Conservation (phyloP, 2,888 invertebrate genomes). For the Zaprionus obscuricornis region DNA sequence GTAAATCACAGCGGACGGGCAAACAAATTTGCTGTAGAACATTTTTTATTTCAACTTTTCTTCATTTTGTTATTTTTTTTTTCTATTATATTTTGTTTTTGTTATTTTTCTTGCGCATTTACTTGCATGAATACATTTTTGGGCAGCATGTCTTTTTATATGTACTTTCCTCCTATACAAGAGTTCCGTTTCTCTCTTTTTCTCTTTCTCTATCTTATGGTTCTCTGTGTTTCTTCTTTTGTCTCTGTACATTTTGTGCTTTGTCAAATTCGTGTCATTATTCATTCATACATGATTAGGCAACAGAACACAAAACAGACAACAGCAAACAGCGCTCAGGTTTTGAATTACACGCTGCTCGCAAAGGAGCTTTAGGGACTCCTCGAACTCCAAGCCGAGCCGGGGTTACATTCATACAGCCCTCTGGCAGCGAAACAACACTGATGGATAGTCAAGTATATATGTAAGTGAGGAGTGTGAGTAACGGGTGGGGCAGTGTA, state of each 20-base stretch:
- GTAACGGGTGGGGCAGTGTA: neutral
- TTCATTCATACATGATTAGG: slow-evolving; percentile 80
- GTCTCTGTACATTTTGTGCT: slow-evolving; percentile 61
- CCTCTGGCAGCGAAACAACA: neutral
- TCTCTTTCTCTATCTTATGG: too few species aligned
- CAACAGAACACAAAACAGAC: slow-evolving; percentile 39
- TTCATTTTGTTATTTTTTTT: slow-evolving; percentile 5
- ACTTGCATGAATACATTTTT: slow-evolving; percentile 74
- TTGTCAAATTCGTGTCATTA: slow-evolving; percentile 79
- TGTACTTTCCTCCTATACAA: too few species aligned
- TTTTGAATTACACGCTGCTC: slow-evolving; percentile 65
- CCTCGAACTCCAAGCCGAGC: slow-evolving; percentile 19
- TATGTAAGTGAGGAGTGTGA: neutral
- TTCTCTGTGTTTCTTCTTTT: too few species aligned
- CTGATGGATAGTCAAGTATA: slow-evolving; percentile 44
- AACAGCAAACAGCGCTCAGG: slow-evolving; percentile 57
- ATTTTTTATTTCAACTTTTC: slow-evolving; percentile 21
- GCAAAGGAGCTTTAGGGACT: slow-evolving; percentile 28
- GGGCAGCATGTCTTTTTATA: slow-evolving; percentile 60
- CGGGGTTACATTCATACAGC: too few species aligned
- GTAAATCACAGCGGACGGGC: slow-evolving; percentile 59
- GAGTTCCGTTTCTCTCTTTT: slow-evolving; percentile 26
- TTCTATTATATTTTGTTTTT: slow-evolving; percentile 5
- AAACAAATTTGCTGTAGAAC: slow-evolving; percentile 49
- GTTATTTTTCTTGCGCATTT: slow-evolving; percentile 51